phyloP scores from a whole-genome alignment of 2,113 vertebrate species.

The Butastur rufipennis region DNA sequence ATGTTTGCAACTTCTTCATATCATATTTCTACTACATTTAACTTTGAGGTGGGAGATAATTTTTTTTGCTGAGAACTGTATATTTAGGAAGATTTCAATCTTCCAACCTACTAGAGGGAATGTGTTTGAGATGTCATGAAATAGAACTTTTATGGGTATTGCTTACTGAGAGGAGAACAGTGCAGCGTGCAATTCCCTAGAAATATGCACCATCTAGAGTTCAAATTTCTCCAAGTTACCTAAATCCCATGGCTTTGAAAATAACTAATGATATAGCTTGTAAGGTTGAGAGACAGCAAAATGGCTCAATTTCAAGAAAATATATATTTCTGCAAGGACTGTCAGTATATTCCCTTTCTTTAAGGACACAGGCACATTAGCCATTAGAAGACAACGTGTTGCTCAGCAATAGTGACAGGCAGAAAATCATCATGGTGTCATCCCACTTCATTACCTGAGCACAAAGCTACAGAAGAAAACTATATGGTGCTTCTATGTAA shows the following conservation, averaged over 20 bases:
- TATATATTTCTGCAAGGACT: background rate
- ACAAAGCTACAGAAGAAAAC: background rate
- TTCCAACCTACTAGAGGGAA: background rate
- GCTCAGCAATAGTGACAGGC: background rate
- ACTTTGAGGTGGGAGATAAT: background rate
- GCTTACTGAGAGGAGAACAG: background rate
- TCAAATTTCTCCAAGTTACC: background rate
- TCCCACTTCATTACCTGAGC: background rate
- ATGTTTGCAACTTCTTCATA: background rate
- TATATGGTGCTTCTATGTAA: background rate
- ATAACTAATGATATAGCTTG: background rate
- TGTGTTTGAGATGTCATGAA: background rate
- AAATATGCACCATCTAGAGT: background rate
- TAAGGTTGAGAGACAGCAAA: slow-evolving; percentile 2
- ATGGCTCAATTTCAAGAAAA: slow-evolving; percentile 1
- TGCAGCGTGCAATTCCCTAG: background rate
- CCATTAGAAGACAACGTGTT: background rate
- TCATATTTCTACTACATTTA: background rate
- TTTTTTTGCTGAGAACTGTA: background rate
- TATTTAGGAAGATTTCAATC: slow-evolving; percentile 22
- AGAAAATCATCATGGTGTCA: background rate
- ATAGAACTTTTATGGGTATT: background rate
- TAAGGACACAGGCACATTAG: background rate
- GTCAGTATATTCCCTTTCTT: background rate
- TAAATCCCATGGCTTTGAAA: slow-evolving; percentile 11